These are phyloP conservation scores for Progne subis DNA, from an alignment of 2,113 vertebrate genomes.

Conservation along the genomic window DNA sequence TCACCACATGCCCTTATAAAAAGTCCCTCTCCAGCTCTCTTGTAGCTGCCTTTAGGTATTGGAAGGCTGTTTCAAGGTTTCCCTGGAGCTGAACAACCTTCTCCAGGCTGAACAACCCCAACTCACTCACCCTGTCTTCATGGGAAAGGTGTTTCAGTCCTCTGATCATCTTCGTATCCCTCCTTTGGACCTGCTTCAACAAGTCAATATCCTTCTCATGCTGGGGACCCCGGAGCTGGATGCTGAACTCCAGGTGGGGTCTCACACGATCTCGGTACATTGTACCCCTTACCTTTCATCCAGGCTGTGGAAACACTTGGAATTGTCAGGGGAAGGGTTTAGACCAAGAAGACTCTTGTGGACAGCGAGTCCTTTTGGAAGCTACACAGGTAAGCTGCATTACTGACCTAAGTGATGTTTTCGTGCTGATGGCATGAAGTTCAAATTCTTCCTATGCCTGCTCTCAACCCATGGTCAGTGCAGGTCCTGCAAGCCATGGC, in stretches of 20 bases:
- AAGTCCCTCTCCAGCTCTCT: not conserved
- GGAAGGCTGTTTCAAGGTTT: not conserved
- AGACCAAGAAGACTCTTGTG: not conserved
- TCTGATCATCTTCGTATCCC: not conserved
- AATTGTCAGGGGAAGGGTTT: not conserved
- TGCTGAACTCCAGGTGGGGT: not conserved
- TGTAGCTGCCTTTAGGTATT: not conserved
- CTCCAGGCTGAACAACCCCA: not conserved
- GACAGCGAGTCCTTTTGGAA: not conserved
- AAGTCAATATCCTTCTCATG: not conserved
- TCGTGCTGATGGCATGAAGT: not conserved
- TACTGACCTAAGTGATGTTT: not conserved
- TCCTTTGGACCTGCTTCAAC: not conserved
- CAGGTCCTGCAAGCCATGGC: not conserved
- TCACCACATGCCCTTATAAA: not conserved
- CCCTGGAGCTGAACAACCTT: not conserved
- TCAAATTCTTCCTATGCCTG: not conserved
- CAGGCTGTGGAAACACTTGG: not conserved
- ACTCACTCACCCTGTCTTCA: not conserved
- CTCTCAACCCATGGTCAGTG: not conserved
- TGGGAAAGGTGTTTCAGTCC: not conserved
- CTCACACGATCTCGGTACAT: not conserved
- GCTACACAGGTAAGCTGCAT: not conserved
- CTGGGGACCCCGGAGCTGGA: rapidly evolving
- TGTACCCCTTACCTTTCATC: not conserved